Evolutionary conservation across 2,888 invertebrate species (phyloP).

Genomic region (Athalia circularis): DNA sequence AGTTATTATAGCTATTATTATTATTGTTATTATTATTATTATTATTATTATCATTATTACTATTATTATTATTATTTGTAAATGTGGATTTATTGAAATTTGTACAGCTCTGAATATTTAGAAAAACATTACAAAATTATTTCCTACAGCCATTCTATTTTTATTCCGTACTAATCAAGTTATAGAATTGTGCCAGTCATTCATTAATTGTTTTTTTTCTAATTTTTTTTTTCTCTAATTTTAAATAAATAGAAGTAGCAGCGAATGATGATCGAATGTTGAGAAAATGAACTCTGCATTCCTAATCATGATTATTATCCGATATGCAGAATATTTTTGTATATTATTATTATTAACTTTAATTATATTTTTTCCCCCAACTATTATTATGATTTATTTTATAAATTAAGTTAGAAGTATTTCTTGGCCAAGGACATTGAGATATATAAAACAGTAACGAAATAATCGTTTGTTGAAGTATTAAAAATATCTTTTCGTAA

Average conservation of each 20-base stretch:
- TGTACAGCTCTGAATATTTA: too few relatives aligned
- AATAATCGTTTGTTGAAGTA: slow-evolving; percentile 10
- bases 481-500: background rate
- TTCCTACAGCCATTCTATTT: background rate
- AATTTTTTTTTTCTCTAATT: background rate
- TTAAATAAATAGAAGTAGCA: background rate
- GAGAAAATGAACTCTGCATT: slow-evolving; percentile 37
- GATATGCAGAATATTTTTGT: slow-evolving; percentile 55
- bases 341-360: slow-evolving; percentile 51
- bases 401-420: background rate
- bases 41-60: too few relatives aligned
- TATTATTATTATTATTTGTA: too few relatives aligned
- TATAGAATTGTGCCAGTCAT: slow-evolving; percentile 6
- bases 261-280: slow-evolving; percentile 26
- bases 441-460: slow-evolving; percentile 16
- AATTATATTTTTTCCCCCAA: background rate
- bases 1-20: too few relatives aligned
- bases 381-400: background rate
- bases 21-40: too few relatives aligned
- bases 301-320: slow-evolving; percentile 32
- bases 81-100: too few relatives aligned
- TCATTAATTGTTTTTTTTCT: background rate
- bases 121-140: background rate
- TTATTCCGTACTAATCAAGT: background rate
- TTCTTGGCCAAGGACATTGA: slow-evolving; percentile 26